Evolutionary conservation across 2,113 vertebrate genomes (phyloP), one percentile per base, ranked within the genome.

Genomic region (Varanus salvator): DNA sequence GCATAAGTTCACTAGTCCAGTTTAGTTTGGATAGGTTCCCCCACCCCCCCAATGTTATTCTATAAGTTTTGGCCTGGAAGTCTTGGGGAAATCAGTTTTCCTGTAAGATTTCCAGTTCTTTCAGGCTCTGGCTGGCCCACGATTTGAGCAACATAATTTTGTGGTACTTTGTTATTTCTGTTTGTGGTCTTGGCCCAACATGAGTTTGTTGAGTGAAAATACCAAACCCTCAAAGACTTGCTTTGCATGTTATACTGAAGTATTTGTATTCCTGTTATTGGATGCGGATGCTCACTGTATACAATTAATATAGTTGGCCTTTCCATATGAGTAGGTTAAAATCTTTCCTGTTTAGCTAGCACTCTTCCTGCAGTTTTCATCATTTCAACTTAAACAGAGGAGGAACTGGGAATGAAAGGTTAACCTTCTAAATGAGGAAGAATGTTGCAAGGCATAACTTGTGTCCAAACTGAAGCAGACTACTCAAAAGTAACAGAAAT

Each of bases 61-160:
- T 89, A 3, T 52, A 7, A 83, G 91, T 75, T 91, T 92, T 92
- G 50, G 0, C 8, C 90, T 12, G 9, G 72, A 1, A n/a, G 87
- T 75, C 27, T 90, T 90, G 29, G 86, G 29, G 23, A 52, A 48
- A 84, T 11, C 84, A 90, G 72, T 0, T 44, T 93, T 86, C 17
- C 71, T 85, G 2, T 85, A 90, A 92, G 21, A 29, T 72, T 86
- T 93, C 57, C 34, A 84, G 19, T 72, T 88, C 50, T 82, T 82
- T 15, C n/a, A 29, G 34, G 9, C 1, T 80, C 75, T 8, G 25
- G 0, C 0, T 74, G 2, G 52, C 60, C 66, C n/a, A 69, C 52
- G 87, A 88, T 94, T 87, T 2, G 68, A 0, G 54, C n/a, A 0
- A 23, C 48, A 64, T 89, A 78, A 54, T 54, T 74, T 76, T 81